Evolutionary conservation across 2,113 vertebrate genomes (phyloP), one percentile per base, ranked within the genome.

Genomic region (Terrapene triunguis): DNA sequence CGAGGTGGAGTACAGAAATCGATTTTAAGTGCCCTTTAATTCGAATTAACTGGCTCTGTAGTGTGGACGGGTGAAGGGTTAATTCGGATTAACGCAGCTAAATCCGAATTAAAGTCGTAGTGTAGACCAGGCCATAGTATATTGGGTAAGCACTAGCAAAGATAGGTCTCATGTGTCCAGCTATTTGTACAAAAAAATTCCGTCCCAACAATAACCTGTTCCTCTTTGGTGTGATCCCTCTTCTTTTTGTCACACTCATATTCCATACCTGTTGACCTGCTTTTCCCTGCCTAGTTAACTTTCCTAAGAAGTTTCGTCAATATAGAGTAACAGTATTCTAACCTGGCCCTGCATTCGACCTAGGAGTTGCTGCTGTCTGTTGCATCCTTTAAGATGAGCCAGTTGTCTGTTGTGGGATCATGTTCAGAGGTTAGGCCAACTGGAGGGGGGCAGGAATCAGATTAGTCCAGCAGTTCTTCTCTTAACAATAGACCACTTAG

Each of bases 261-360:
- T 1, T 10, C 6, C 10, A 29, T 25, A 32, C 14, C 29, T 84
- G 5, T 42, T 80, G 14, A 50, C 9, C 0, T 87, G 51, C 76
- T 47, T 91, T 50, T 54, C 59, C 59, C 59, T 62, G 13, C 29
- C 59, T 16, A 32, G 13, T 14, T 62, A 35, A 62, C 29, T 32
- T 42, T n/a, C 69, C 69, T 42, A 72, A 38, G 65, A 74, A 42
- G 19, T 24, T 42, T 42, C 21, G 5, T 74, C n/a, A 21, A 6
- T 42, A 21, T 74, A 21, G 21, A 21, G 21, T 42, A 10, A 10
- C n/a, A n/a, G 21, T 42, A 74, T 74, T 42, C 69, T 74, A 14
- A 42, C 21, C 35, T 42, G n/a, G n/a, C 69, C 69, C 10, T 74
- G 69, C 69, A 74, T 74, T 38, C 42, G 4, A 22, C 17, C 19